Conservation (phyloP, 2,113 vertebrate species). For the Gambusia affinis region DNA sequence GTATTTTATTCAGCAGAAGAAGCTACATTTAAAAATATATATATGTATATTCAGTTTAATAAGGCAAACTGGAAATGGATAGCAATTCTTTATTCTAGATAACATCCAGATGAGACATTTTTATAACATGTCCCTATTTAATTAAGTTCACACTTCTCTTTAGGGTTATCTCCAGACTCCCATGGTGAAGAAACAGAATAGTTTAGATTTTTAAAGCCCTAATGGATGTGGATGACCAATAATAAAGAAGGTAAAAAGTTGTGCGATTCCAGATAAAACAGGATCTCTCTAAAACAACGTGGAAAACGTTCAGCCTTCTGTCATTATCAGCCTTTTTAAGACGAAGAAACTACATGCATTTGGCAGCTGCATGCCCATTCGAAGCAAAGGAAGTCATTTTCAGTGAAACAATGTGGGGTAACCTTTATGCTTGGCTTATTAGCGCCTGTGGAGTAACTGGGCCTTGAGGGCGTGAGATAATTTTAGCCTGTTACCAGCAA, state of each 20-base stretch:
- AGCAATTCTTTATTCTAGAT: not conserved
- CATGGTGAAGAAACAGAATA: not conserved
- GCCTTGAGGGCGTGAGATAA: conserved; percentile 64
- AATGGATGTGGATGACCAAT: not conserved
- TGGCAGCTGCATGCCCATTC: not conserved
- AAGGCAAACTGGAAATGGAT: not conserved
- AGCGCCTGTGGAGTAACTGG: conserved; percentile 46
- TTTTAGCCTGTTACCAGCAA: conserved; percentile 70
- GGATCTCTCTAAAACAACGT: not conserved
- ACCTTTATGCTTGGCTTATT: conserved; percentile 70
- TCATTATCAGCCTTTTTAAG: not conserved
- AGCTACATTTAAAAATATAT: not conserved
- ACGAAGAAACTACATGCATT: not conserved
- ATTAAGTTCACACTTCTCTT: not conserved
- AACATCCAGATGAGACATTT: not conserved
- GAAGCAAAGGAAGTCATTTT: conserved; percentile 33
- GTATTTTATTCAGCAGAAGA: not conserved
- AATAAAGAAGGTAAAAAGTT: not conserved
- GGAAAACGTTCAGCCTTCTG: not conserved
- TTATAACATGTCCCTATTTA: no score
- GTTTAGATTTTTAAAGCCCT: not conserved
- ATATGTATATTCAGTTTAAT: not conserved
- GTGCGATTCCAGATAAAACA: not conserved
- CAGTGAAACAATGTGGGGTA: conserved; percentile 44
- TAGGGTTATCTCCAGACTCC: not conserved